Percentiles rank a stretch among this genome's conserved stretches.
Evolutionary conservation across 2,888 invertebrate species (phyloP).

Genomic region (Epirrita christyi): DNA sequence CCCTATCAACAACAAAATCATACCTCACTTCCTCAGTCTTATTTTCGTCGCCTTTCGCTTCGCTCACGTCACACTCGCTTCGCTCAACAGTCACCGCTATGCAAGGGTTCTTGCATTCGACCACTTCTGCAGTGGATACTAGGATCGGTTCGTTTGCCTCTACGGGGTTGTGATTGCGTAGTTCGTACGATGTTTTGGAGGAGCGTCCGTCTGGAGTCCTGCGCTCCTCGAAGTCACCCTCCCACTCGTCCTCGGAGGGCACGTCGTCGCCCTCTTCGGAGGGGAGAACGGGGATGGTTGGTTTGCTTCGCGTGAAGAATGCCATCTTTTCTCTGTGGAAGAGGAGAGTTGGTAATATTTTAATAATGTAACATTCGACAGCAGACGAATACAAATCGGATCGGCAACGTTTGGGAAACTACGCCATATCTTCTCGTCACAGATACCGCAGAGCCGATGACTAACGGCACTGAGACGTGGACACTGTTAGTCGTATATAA

Average conservation of each 20-base stretch:
- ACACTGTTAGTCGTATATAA: no score
- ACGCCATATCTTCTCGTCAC: no score
- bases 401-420: no score
- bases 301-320: slow-evolving; percentile 94
- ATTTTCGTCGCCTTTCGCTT: slow-evolving; percentile 60
- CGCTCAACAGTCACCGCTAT: slow-evolving; percentile 31
- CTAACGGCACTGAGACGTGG: no score
- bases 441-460: no score
- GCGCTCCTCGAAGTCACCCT: slow-evolving; percentile 71
- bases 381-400: no score
- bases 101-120: slow-evolving; percentile 73
- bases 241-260: slow-evolving; percentile 79
- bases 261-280: slow-evolving; percentile 83
- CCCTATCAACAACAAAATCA: slow-evolving; percentile 93
- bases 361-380: no score
- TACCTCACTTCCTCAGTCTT: slow-evolving; percentile 86
- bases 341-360: slow-evolving; percentile 6
- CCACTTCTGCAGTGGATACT: slow-evolving; percentile 41
- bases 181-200: slow-evolving; percentile 76
- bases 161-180: slow-evolving; percentile 40
- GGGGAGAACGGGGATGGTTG: slow-evolving; percentile 90
- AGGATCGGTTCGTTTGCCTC: slow-evolving; percentile 4
- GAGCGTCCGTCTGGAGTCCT: slow-evolving; percentile 77
- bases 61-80: slow-evolving; percentile 27
- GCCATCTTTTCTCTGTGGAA: slow-evolving; percentile 96